Evolutionary conservation across 2,113 vertebrate genomes (phyloP), one percentile per base, ranked within the genome.

Genomic region (Pelvicachromis taeniatus): DNA sequence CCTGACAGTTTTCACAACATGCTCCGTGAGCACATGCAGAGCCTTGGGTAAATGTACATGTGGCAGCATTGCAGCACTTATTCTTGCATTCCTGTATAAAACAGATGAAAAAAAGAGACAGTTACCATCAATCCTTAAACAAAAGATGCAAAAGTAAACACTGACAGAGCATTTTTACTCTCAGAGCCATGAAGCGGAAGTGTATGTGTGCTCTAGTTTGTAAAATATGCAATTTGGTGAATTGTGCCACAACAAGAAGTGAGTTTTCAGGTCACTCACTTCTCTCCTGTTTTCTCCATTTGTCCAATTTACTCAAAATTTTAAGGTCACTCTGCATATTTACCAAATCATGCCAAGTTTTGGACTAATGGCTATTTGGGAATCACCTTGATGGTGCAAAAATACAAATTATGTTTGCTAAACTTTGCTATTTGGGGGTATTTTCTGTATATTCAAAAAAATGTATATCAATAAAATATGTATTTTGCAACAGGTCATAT

Each of bases 1-100:
- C 97, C 96, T 97, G 96, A 90, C 98, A 98, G 33, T 97, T 93
- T 2, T 93, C 45, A 80, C 98, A 98, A 94, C 98, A 98, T 6
- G 23, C 35, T 5, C 98, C 98, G 1, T 96, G 78, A 35, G 97
- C 97, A 7, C 98, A 98, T 1, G 88, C 68, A 0, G 97, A 96
- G 26, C 97, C 97, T 0, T n/a, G 14, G 0, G 93, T 96, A 10
- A 98, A 94, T 68, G 61, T 96, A 94, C 98, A 98, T 23, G 97
- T 97, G 4, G 94, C 91, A 33, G 97, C 95, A 61, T 97, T 77
- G 78, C 98, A 98, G 84, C 98, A 98, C 26, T 91, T 90, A 78
- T 96, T 96, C 0, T 90, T 85, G 54, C 98, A 98, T 56, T 96
- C 96, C 97, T 98, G 91, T 16, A 73, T 48, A 19, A 80, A 73